phyloP scores from a whole-genome alignment of 1,140 invertebrate species.

The Drosophila kanapiae region DNA sequence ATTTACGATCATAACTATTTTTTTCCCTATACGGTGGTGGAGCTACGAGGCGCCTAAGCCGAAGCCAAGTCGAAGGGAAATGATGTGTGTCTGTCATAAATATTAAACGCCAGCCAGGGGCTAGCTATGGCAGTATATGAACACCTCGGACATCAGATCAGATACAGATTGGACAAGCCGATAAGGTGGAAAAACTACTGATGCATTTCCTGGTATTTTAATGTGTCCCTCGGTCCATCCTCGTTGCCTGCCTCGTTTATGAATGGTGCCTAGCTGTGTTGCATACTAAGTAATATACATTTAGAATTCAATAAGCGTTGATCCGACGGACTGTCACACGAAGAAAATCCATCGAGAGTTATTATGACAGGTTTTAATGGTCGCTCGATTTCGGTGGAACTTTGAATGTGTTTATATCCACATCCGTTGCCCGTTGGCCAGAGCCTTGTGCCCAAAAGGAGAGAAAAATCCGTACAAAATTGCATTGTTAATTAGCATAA shows the following conservation, averaged over 20 bases:
- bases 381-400: constrained; percentile 35
- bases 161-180: constrained; percentile 58
- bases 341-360: constrained; percentile 24
- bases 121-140: constrained; percentile 13
- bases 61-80: constrained; percentile 31
- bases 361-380: constrained; percentile 49
- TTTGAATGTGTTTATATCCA: constrained; percentile 25
- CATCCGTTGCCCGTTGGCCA: constrained; percentile 39
- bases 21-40: not conserved
- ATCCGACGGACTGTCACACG: constrained; percentile 34
- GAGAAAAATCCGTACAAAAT: constrained; percentile 56
- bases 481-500: constrained; percentile 76
- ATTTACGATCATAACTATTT: constrained; percentile 9
- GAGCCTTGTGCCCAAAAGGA: constrained; percentile 50
- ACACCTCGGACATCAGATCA: constrained; percentile 23
- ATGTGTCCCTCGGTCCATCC: constrained; percentile 13
- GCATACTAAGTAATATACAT: constrained; percentile 60
- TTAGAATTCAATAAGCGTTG: constrained; percentile 58
- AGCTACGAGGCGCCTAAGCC: constrained; percentile 7
- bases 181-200: constrained; percentile 63
- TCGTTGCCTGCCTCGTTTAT: constrained; percentile 4
- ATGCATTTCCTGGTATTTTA: constrained; percentile 71
- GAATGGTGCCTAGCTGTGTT: constrained; percentile 32
- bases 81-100: constrained; percentile 50
- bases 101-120: constrained; percentile 32